Evolutionary conservation across 2,888 invertebrate species (phyloP), one percentile per base, ranked within the genome.

Genomic region (Oscheius onirici): DNA sequence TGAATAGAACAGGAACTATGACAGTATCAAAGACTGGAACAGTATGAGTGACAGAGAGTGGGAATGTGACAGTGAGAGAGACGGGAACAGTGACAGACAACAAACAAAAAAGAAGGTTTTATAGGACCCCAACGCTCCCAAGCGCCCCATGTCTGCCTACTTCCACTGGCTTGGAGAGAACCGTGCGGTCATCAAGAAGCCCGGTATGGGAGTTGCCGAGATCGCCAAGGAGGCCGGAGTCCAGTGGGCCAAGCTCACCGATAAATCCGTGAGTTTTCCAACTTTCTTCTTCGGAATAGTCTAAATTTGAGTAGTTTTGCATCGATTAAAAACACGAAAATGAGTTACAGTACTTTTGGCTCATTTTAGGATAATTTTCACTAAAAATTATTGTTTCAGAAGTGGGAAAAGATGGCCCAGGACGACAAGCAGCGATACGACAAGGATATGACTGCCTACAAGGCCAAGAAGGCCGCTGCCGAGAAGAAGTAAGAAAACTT

Each of bases 381-480:
- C n/a, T n/a, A n/a, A n/a, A n/a, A n/a, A n/a, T n/a, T n/a, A 26
- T 61, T 26, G 28, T 54, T 80, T 69, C 84, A 93, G 93, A 93
- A 94, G 90, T 97, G 95, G 94, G 96, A 97, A 82, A 92, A 92
- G 75, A 93, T 93, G 87, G 93, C 94, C 0, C 91, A 90, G 17
- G 93, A 94, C 87, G 92, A 93, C 3, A 97, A 95, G 88, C 93
- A 93, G 87, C 92, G 94, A 52, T 97, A 97, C 88, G 91, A 91
- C 61, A 90, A 91, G 78, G 94, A 93, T 6, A 95, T 97, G 94
- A 92, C 93, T 84, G 93, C 93, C 84, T 97, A 95, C 89, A 92
- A 93, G 44, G 43, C 43, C 51, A 44, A 34, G 34, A 34, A 34
- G 34, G 34, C 34, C 8, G 34, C 34, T 8, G 34, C 34, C 8